phyloP scores from a whole-genome alignment of 1,140 invertebrate species.

The Ooceraea biroi region DNA sequence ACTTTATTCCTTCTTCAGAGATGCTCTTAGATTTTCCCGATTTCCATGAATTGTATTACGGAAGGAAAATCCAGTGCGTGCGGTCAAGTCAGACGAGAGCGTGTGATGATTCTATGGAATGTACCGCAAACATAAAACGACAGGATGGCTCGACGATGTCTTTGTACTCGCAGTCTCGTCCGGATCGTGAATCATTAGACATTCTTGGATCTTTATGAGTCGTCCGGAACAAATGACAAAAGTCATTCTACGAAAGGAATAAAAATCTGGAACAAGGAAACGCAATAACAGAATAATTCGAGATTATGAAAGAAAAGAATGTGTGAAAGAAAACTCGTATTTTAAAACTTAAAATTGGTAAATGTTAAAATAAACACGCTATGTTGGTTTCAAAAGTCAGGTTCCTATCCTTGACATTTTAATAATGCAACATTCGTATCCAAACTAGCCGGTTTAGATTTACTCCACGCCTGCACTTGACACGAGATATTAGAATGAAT shows the following conservation, averaged over 20 bases:
- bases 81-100: not conserved
- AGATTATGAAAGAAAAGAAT: not conserved
- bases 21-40: not conserved
- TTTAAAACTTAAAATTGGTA: not conserved
- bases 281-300: not conserved
- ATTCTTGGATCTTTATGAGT: not conserved
- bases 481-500: slow-evolving; percentile 11
- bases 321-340: not conserved
- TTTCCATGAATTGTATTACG: slow-evolving; percentile 30
- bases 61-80: slow-evolving; percentile 7
- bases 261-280: not conserved
- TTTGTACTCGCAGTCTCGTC: not conserved
- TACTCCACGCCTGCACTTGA: not conserved
- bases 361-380: not conserved
- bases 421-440: not conserved
- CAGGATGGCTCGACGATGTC: not conserved
- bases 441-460: slow-evolving; percentile 13
- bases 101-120: not conserved
- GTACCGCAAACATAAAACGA: not conserved
- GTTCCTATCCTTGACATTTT: slow-evolving; percentile 38
- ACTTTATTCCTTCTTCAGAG: not conserved
- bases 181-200: not conserved
- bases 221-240: not conserved
- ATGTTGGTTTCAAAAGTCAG: slow-evolving; percentile 10
- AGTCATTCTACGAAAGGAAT: slow-evolving; percentile 14